Evolutionary conservation across 2,888 invertebrate species (phyloP).

Genomic region (Timema podura): DNA sequence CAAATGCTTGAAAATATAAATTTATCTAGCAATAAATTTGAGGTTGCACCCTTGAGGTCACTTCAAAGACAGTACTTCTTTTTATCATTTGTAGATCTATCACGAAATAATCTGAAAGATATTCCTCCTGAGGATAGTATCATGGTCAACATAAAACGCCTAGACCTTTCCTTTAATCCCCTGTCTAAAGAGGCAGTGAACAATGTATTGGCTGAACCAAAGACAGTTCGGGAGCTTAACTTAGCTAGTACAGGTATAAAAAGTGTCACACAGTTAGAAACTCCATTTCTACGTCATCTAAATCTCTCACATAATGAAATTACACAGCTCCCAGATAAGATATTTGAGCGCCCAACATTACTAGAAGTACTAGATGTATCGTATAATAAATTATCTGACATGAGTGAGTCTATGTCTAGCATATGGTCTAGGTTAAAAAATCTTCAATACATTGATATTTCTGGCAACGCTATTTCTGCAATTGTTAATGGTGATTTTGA

Average conservation of each 20-base stretch:
- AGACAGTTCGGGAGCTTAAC: constrained; percentile 73
- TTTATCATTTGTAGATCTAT: constrained; percentile 72
- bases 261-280: constrained; percentile 52
- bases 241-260: constrained; percentile 73
- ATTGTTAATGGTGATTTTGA: constrained; percentile 75
- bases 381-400: constrained; percentile 59
- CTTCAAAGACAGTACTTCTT: constrained; percentile 81
- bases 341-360: constrained; percentile 74
- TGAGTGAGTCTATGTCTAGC: constrained; percentile 57
- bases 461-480: constrained; percentile 74
- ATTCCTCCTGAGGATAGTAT: constrained; percentile 82
- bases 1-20: constrained; percentile 78
- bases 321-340: constrained; percentile 57
- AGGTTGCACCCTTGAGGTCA: constrained; percentile 68
- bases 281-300: constrained; percentile 74
- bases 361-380: constrained; percentile 75
- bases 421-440: constrained; percentile 68
- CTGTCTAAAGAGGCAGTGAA: constrained; percentile 67
- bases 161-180: constrained; percentile 84
- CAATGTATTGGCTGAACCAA: constrained; percentile 80
- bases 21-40: constrained; percentile 61
- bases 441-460: constrained; percentile 71
- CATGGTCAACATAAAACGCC: constrained; percentile 79
- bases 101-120: constrained; percentile 69
- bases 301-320: constrained; percentile 78